Percentiles rank a stretch among this genome's conserved stretches.
phyloP scores from a whole-genome alignment of 2,888 invertebrate species.

The Sinhomidia bicolor region DNA sequence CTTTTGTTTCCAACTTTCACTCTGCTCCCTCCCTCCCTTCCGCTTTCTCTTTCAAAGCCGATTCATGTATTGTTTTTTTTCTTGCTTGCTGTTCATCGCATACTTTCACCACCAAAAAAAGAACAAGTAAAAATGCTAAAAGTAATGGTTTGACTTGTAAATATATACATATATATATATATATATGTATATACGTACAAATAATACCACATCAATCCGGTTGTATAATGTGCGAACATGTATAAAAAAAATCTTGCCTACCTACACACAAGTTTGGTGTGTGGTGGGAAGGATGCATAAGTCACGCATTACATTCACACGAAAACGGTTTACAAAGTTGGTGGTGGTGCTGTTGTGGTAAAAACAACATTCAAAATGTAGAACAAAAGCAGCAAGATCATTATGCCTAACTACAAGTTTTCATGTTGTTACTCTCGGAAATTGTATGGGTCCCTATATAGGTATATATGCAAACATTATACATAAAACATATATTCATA shows the following conservation, averaged over 20 bases:
- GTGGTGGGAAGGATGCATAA: constrained; percentile 22
- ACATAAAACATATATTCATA: too few relatives aligned
- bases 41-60: constrained; percentile 17
- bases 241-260: neutral
- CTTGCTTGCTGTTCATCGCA: neutral
- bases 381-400: constrained; percentile 32
- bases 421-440: neutral
- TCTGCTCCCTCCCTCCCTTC: constrained; percentile 6
- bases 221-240: too few relatives aligned
- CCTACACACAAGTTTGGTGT: neutral
- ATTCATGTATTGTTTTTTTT: neutral
- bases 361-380: constrained; percentile 33
- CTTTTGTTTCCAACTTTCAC: constrained; percentile 49
- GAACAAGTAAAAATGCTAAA: neutral
- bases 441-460: neutral
- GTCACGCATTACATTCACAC: constrained; percentile 53
- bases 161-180: neutral
- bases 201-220: neutral
- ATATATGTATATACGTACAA: constrained; percentile 1
- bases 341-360: constrained; percentile 26
- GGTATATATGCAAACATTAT: neutral
- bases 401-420: constrained; percentile 50
- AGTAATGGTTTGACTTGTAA: constrained; percentile 11
- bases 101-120: constrained; percentile 9
- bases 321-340: constrained; percentile 50